These are phyloP conservation scores for Macrotrachela quadricornifera DNA, from an alignment of 1,140 invertebrate genomes.

Conservation along the genomic window DNA sequence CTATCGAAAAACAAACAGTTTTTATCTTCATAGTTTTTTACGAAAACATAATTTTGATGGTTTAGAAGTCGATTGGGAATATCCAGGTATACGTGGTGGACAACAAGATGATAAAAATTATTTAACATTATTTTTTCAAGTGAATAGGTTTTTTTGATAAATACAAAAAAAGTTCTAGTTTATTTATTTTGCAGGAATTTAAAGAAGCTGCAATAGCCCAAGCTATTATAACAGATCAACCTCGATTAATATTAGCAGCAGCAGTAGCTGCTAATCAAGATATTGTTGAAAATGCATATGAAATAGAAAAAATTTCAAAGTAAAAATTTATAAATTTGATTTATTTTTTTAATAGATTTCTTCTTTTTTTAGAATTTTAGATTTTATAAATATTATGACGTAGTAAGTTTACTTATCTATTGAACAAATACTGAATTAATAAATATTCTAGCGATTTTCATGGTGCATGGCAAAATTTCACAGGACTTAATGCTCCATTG, in stretches of 20 bases:
- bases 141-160: conserved; percentile 2
- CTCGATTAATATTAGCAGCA: conserved; percentile 52
- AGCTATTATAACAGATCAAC: conserved; percentile 45
- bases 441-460: no score
- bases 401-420: no score
- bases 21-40: conserved; percentile 36
- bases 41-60: conserved; percentile 47
- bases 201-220: conserved; percentile 56
- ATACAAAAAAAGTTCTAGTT: background rate
- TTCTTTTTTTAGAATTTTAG: background rate
- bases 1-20: no score
- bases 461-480: conserved; percentile 18
- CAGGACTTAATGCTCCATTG: conserved; percentile 32
- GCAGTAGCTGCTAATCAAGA: conserved; percentile 39
- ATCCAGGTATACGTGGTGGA: conserved; percentile 70
- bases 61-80: conserved; percentile 78
- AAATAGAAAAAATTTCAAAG: conserved; percentile 38
- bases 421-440: no score
- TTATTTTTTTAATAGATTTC: conserved; percentile 6
- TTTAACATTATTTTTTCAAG: conserved; percentile 49
- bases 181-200: conserved; percentile 36
- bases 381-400: no score
- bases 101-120: conserved; percentile 66
- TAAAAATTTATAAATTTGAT: conserved; percentile 11
- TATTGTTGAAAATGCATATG: conserved; percentile 77